Evolutionary conservation across 2,888 invertebrate genomes (phyloP).

Genomic region (Limnephilus marmoratus): DNA sequence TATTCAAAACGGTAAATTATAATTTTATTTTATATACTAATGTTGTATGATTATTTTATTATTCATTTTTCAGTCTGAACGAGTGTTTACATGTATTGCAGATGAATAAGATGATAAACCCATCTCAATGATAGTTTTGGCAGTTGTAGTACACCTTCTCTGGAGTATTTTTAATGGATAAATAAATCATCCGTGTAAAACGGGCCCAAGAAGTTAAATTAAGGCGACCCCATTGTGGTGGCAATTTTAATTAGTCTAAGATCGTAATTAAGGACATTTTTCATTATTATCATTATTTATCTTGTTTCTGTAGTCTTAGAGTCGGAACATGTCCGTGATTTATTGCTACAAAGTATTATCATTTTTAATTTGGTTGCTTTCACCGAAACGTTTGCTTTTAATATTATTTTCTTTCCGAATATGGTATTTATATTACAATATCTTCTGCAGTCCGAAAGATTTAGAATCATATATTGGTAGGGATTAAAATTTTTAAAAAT

Average conservation of each 20-base stretch:
- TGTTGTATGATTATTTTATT: too few relatives aligned
- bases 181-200: slow-evolving; percentile 35
- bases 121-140: not conserved
- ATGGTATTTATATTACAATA: too few relatives aligned
- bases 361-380: slow-evolving; percentile 15
- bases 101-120: too few relatives aligned
- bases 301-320: slow-evolving; percentile 65
- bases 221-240: slow-evolving; percentile 63
- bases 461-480: too few relatives aligned
- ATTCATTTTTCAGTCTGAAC: too few relatives aligned
- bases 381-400: slow-evolving; percentile 38
- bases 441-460: too few relatives aligned
- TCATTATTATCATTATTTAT: slow-evolving; percentile 67
- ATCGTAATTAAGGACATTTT: slow-evolving; percentile 67
- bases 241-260: slow-evolving; percentile 67
- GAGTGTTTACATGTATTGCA: too few relatives aligned
- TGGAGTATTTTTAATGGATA: not conserved
- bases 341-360: slow-evolving; percentile 54
- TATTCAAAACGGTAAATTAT: too few relatives aligned
- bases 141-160: not conserved
- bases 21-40: too few relatives aligned
- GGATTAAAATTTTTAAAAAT: too few relatives aligned
- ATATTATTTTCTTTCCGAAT: not conserved
- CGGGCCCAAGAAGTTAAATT: slow-evolving; percentile 61
- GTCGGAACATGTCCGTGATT: slow-evolving; percentile 63